Evolutionary conservation across 2,113 vertebrate genomes (phyloP).

Genomic region (Channa argus): DNA sequence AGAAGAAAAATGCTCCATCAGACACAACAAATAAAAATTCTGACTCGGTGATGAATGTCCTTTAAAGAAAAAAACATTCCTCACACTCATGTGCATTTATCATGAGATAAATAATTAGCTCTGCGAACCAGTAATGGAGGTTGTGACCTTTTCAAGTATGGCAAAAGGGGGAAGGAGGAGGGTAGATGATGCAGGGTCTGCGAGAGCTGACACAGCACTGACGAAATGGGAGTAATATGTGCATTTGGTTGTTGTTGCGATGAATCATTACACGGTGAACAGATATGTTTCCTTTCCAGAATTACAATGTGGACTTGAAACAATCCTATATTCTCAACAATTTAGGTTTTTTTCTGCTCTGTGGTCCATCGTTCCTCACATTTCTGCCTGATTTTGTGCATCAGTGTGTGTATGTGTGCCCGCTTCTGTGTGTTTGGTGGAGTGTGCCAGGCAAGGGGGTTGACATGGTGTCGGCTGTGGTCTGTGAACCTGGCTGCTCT

Average conservation of each 20-base stretch:
- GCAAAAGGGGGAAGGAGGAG: not conserved
- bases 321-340: not conserved
- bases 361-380: slow-evolving; percentile 10
- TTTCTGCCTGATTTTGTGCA: not conserved
- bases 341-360: slow-evolving; percentile 1
- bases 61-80: not conserved
- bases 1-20: not conserved
- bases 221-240: slow-evolving; percentile 57
- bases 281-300: slow-evolving; percentile 8
- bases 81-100: not conserved
- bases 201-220: slow-evolving; percentile 43
- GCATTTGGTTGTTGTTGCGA: slow-evolving; percentile 31
- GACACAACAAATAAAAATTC: not conserved
- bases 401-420: not conserved
- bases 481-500: slow-evolving; percentile 70
- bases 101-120: slow-evolving; percentile 19
- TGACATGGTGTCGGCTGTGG: slow-evolving; percentile 54
- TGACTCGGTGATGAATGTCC: not conserved
- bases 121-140: slow-evolving; percentile 20
- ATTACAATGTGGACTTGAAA: not conserved
- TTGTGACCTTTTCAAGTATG: slow-evolving; percentile 23
- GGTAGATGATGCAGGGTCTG: not conserved
- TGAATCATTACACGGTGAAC: slow-evolving; percentile 33
- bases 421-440: slow-evolving; percentile 18
- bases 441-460: slow-evolving; percentile 31